A percentile compares a stretch with the other conserved stretches of the same genome.
Evolutionary conservation across 64 coral and sea anemone genomes (phyloP).

Genomic region (Stichodactyla mertensii): DNA sequence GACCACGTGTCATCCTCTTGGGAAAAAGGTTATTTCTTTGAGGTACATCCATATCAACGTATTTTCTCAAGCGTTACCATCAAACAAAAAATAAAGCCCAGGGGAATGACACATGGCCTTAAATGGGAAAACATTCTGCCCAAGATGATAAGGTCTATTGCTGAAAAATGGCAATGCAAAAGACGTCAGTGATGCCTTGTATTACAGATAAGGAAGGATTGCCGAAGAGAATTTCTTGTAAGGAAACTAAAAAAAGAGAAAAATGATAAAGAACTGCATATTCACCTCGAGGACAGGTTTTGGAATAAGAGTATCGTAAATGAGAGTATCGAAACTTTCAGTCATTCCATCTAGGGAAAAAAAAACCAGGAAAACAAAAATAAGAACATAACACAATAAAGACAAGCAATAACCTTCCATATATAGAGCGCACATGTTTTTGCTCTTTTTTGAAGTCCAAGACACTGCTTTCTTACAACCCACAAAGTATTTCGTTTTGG

Average conservation of each 20-base stretch:
- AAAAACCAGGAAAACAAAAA: neutral
- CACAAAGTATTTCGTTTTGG: too few relatives aligned
- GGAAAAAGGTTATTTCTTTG: too few relatives aligned
- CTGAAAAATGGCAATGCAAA: too few relatives aligned
- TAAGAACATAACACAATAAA: neutral
- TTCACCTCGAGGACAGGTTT: conserved; percentile 36
- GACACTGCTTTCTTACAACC: neutral
- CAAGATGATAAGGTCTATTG: too few relatives aligned
- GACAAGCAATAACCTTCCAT: neutral
- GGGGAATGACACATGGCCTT: too few relatives aligned
- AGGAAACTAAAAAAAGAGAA: neutral
- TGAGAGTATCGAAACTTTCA: conserved; percentile 46
- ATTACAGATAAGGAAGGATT: neutral
- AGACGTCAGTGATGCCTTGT: too few relatives aligned
- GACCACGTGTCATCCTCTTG: too few relatives aligned
- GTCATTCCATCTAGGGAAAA: conserved; percentile 39
- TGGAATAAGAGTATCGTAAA: conserved; percentile 52
- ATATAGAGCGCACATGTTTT: neutral
- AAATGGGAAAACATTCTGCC: too few relatives aligned
- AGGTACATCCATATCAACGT: too few relatives aligned
- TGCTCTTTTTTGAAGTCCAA: neutral
- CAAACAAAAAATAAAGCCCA: too few relatives aligned
- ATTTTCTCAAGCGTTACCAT: too few relatives aligned
- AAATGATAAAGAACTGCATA: neutral
- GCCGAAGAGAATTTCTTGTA: neutral